Percentiles rank a stretch among this genome's conserved stretches.
phyloP scores from a whole-genome alignment of 2,888 invertebrate genomes.

The Calliopum simillimum region DNA sequence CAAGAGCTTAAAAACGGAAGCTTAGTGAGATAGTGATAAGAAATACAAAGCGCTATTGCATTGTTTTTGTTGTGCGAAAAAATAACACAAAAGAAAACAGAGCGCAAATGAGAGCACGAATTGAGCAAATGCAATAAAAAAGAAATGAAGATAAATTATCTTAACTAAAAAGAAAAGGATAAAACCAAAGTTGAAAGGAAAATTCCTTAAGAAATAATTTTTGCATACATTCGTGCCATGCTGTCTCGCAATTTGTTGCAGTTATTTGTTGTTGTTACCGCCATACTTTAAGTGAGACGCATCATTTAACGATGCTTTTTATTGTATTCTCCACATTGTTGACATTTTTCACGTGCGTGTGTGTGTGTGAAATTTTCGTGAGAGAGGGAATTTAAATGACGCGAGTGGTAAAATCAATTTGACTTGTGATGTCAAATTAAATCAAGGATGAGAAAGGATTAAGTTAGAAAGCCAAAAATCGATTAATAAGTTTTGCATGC shows the following conservation, averaged over 20 bases:
- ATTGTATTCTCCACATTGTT: neutral
- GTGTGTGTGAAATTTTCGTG: neutral
- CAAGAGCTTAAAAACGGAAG: no score
- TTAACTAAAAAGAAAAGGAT: neutral
- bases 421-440: neutral
- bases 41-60: neutral
- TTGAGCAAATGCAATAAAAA: constrained; percentile 37
- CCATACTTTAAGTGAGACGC: neutral
- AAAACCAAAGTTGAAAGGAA: neutral
- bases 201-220: constrained; percentile 16
- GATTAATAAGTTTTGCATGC: neutral
- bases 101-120: neutral
- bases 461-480: neutral
- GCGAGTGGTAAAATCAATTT: neutral
- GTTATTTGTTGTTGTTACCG: neutral
- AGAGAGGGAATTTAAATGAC: neutral
- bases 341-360: neutral
- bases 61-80: neutral
- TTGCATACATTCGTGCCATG: neutral
- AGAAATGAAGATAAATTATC: constrained; percentile 20
- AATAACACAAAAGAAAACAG: constrained; percentile 1
- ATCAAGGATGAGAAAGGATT: neutral
- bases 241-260: constrained; percentile 15
- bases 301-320: constrained; percentile 11
- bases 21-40: neutral